These are phyloP conservation scores for Hyperopisus bebe DNA, from an alignment of 2,113 vertebrate genomes.

Conservation along the genomic window DNA sequence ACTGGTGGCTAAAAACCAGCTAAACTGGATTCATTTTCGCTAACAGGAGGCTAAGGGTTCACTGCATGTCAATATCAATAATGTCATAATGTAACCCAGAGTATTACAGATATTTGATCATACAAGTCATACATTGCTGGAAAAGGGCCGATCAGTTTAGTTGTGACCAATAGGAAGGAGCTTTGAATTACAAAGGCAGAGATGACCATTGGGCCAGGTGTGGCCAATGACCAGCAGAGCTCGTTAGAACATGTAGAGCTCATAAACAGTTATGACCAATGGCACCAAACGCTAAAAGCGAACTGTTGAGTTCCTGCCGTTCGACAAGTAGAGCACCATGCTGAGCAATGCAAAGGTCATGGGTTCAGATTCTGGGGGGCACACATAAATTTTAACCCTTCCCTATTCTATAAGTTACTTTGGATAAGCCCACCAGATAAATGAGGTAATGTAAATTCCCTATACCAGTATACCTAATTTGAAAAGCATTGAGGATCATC, in stretches of 20 bases:
- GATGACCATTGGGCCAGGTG: neutral
- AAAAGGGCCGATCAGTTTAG: neutral
- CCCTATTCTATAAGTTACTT: neutral
- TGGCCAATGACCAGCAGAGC: neutral
- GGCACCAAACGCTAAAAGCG: neutral
- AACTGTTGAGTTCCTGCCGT: neutral
- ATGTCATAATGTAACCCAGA: neutral
- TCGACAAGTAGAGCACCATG: neutral
- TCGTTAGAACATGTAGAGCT: neutral
- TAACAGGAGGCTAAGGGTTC: neutral
- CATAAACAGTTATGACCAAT: neutral
- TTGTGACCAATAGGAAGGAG: neutral
- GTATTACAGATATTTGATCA: neutral
- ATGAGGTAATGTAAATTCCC: neutral
- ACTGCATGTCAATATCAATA: neutral
- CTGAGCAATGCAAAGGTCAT: neutral
- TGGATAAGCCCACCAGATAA: neutral
- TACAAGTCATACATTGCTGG: neutral
- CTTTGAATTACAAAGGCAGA: neutral
- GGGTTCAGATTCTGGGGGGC: neutral
- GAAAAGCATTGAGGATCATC: neutral
- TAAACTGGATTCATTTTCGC: neutral
- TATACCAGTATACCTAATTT: neutral
- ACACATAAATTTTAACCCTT: neutral
- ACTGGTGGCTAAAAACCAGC: neutral